These are phyloP conservation scores for Myopa tessellatipennis DNA, from an alignment of 2,888 invertebrate genomes.

Conservation along the genomic window DNA sequence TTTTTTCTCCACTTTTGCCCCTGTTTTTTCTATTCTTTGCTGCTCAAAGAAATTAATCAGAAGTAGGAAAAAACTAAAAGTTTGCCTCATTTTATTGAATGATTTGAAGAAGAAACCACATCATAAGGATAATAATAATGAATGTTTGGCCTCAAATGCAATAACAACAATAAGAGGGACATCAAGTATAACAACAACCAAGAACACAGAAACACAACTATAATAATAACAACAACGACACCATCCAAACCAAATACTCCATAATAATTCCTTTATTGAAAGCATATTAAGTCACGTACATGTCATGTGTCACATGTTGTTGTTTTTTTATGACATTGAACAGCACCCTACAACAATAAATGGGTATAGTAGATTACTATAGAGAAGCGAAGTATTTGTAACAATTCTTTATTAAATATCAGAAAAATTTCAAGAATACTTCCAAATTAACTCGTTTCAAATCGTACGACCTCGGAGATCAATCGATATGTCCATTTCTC, in stretches of 20 bases:
- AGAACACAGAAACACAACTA: too few species aligned
- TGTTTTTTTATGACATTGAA: constrained; percentile 10
- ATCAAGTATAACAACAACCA: background rate
- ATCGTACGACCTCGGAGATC: too few species aligned
- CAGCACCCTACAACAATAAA: background rate
- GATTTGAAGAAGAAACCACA: constrained; percentile 22
- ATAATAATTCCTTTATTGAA: constrained; percentile 3
- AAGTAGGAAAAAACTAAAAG: too few species aligned
- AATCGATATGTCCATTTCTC: too few species aligned
- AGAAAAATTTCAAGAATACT: too few species aligned
- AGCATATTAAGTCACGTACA: constrained; percentile 38
- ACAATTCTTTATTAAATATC: too few species aligned
- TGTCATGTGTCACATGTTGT: constrained; percentile 25
- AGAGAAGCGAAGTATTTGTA: too few species aligned
- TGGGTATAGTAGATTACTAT: too few species aligned
- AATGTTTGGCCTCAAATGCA: constrained; percentile 17
- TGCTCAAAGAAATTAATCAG: too few species aligned
- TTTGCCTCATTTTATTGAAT: constrained; percentile 19
- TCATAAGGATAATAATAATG: constrained; percentile 33
- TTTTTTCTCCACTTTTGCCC: background rate
- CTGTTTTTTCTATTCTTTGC: background rate
- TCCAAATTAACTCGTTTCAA: too few species aligned
- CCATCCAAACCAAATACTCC: background rate
- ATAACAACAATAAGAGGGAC: background rate
- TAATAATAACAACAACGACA: too few species aligned